Base-by-base conservation (phyloP, 2,888 invertebrate species). In the Phyllotreta cruciferae region DNA sequence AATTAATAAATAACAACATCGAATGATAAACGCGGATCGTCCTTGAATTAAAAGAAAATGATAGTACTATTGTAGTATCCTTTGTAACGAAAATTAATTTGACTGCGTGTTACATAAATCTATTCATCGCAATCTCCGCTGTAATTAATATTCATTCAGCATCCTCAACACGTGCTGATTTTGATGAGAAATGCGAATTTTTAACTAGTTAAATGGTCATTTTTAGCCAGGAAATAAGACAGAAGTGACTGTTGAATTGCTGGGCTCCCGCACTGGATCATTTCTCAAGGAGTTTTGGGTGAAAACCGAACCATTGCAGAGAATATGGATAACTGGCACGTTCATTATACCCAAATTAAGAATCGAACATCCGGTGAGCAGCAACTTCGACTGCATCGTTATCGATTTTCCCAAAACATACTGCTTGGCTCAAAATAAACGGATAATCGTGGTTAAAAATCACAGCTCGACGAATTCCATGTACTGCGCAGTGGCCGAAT, bases 201-300 rank as follows among this genome's bases (percentile, higher is more conserved):
- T 37, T 54, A 35, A 34, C 66, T 66, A n/a, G n/a, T n/a, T n/a
- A n/a, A n/a, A n/a, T n/a, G n/a, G n/a, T n/a, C n/a, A n/a, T n/a
- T n/a, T n/a, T 24, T 49, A 73, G 73, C 72, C 74, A 6, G 35
- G 38, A 6, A 58, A 68, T 60, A 52, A 57, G 1, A 36, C 67
- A 9, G 57, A 64, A 50, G 63, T 83, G 3, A 74, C 68, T 41
- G 71, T 83, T 1, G 80, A 82, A 70, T 67, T 83, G 6, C 75
- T 81, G 8, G 80, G 81, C 5, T 72, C 73, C 3, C 63, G 71
- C 5, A 76, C 78, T 62, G 83, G 83, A 7, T 62, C 69, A 1
- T 81, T 79, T 57, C 64, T 66, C 14, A 75, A 75, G 24, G 82
- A 83, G 72, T 80, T 84, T 66, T 84, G 84, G 84, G 74, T 81